Evolutionary conservation across 2,797 vertebrate species (phyloP).

Genomic region (Rhinatrema bivittatum): DNA sequence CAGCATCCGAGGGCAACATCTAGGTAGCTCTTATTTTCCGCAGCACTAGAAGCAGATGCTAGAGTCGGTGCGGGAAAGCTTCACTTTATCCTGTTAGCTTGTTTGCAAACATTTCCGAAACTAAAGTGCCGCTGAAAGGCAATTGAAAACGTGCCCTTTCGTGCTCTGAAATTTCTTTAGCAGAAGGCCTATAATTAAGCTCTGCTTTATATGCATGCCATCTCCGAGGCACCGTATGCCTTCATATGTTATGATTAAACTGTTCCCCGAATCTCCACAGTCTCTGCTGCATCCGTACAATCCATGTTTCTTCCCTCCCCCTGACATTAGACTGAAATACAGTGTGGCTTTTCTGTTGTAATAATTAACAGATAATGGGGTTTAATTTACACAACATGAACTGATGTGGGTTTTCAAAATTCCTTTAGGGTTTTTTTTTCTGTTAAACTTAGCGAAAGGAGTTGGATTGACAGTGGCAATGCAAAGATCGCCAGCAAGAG

Average conservation of each 20-base stretch:
- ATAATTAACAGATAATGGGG: too few relatives aligned
- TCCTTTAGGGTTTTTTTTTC: too few relatives aligned
- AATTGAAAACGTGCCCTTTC: constrained; percentile 28
- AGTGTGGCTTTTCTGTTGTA: too few relatives aligned
- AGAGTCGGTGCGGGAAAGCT: constrained; percentile 5
- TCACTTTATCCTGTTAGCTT: constrained; percentile 17
- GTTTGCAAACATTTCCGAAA: constrained; percentile 46
- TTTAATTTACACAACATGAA: too few relatives aligned
- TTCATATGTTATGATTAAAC: constrained; percentile 1
- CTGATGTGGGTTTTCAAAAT: too few relatives aligned
- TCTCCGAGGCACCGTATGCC: background rate
- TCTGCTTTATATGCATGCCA: background rate
- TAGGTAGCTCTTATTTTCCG: constrained; percentile 10
- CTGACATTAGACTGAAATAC: too few relatives aligned
- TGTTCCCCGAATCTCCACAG: constrained; percentile 10
- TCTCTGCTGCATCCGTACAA: constrained; percentile 3
- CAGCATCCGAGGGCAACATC: background rate
- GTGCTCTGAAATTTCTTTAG: constrained; percentile 17
- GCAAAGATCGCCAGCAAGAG: too few relatives aligned
- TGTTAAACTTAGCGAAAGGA: too few relatives aligned
- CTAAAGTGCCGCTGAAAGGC: constrained; percentile 31
- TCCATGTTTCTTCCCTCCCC: too few relatives aligned
- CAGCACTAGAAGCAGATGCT: constrained; percentile 4
- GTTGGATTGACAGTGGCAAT: too few relatives aligned
- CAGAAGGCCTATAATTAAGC: constrained; percentile 39